Percentiles rank a stretch among this genome's conserved stretches.
phyloP scores from a whole-genome alignment of 2,888 invertebrate genomes.

The Pharmacophagus antenor region DNA sequence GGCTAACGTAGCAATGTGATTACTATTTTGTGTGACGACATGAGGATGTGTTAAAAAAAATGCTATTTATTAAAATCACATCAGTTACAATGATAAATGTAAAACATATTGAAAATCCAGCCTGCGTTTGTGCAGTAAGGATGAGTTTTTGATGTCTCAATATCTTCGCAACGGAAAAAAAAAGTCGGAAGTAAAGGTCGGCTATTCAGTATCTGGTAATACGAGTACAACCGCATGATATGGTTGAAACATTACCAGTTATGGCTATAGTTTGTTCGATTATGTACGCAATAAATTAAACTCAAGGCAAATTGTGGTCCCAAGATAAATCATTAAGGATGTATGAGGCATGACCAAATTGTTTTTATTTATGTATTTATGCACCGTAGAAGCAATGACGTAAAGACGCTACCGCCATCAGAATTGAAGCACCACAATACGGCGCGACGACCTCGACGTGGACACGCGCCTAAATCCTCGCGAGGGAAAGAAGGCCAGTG shows the following conservation, averaged over 20 bases:
- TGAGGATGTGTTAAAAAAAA: no score
- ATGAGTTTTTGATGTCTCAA: no score
- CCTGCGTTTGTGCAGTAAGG: no score
- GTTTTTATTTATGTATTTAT: constrained; percentile 29
- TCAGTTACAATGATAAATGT: no score
- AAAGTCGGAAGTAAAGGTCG: not conserved
- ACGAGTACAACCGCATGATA: not conserved
- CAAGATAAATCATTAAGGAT: constrained; percentile 26
- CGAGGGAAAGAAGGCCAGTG: constrained; percentile 22
- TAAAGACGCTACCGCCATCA: constrained; percentile 19
- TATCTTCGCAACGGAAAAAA: not conserved
- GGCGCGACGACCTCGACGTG: constrained; percentile 10
- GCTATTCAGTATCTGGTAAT: not conserved
- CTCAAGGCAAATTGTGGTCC: constrained; percentile 15
- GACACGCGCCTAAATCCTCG: constrained; percentile 16
- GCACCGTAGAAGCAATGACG: constrained; percentile 24
- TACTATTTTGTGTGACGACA: no score
- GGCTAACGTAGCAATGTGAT: no score
- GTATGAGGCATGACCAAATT: constrained; percentile 23
- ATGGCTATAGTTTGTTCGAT: not conserved
- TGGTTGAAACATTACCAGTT: not conserved
- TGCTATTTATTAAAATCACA: no score
- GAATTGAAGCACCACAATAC: constrained; percentile 29
- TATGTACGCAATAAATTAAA: constrained; percentile 10
- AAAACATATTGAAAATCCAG: no score